Evolutionary conservation across 2,797 vertebrate species (phyloP).

Genomic region (Smutsia temminckii): DNA sequence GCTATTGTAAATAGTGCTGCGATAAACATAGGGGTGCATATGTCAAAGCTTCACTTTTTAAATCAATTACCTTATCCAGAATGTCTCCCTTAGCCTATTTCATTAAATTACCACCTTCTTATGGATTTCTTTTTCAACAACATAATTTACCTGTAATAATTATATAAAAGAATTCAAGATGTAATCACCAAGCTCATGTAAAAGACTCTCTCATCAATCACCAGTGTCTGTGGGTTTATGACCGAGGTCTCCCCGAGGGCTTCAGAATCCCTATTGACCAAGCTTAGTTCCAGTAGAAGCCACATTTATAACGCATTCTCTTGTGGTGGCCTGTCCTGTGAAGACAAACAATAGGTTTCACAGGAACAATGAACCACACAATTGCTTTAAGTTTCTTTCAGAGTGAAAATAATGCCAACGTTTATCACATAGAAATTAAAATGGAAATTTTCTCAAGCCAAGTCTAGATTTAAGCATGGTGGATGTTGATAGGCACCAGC

Average conservation of each 20-base stretch:
- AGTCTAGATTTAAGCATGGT: not conserved
- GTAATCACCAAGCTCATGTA: conserved; percentile 56
- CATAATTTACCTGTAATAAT: conserved; percentile 75
- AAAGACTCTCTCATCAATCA: conserved; percentile 56
- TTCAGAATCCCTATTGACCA: not conserved
- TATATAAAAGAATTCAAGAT: conserved; percentile 73
- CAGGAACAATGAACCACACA: not conserved
- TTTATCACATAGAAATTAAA: conserved; percentile 59
- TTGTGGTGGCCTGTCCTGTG: not conserved
- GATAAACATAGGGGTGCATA: too few relatives aligned
- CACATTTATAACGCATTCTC: not conserved
- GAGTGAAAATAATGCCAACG: not conserved
- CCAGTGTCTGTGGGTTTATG: conserved; percentile 15
- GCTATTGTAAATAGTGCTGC: too few relatives aligned
- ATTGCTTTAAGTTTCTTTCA: conserved; percentile 28
- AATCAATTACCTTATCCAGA: conserved; percentile 59
- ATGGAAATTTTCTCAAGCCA: not conserved
- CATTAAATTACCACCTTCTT: conserved; percentile 61
- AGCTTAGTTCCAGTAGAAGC: not conserved
- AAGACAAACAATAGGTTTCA: conserved; percentile 44
- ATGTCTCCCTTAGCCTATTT: conserved; percentile 34
- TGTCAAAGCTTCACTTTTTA: not conserved
- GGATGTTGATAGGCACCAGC: fast-evolving
- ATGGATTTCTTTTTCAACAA: conserved; percentile 57
- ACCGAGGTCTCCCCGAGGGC: conserved; percentile 5